These are phyloP conservation scores for Lithobates pipiens DNA, from an alignment of 2,797 vertebrate species.

Conservation along the genomic window DNA sequence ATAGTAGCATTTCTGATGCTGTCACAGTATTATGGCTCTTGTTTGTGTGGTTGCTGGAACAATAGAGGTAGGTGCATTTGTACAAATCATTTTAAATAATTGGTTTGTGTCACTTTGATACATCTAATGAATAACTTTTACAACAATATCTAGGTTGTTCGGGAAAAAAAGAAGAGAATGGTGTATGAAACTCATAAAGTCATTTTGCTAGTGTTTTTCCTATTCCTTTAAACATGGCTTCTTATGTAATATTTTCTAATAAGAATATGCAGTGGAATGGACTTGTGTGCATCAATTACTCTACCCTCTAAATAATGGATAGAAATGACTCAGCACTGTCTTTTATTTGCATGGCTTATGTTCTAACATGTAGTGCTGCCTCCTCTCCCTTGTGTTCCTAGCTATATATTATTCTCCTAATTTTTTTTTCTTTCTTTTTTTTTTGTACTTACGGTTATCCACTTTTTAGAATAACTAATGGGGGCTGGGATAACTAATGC, in stretches of 20 bases:
- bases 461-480: background rate
- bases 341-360: slow-evolving; percentile 19
- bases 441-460: no score
- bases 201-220: no score
- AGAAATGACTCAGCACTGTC: slow-evolving; percentile 23
- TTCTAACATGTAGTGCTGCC: slow-evolving; percentile 35
- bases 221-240: no score
- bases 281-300: slow-evolving; percentile 36
- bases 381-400: slow-evolving; percentile 31
- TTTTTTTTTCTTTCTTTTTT: background rate
- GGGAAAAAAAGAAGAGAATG: background rate
- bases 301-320: slow-evolving; percentile 44
- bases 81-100: no score
- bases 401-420: background rate
- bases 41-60: no score
- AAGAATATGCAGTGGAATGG: background rate
- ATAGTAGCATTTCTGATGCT: no score
- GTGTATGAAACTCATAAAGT: no score
- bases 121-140: no score
- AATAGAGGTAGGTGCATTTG: no score
- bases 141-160: background rate
- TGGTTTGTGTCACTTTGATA: no score
- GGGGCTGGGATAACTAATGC: background rate
- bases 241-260: background rate
- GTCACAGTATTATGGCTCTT: no score